A percentile compares a stretch with the other conserved stretches of the same genome.
These are phyloP conservation scores for Euspilapteryx auroguttella DNA, from an alignment of 2,888 invertebrate species.

Conservation along the genomic window DNA sequence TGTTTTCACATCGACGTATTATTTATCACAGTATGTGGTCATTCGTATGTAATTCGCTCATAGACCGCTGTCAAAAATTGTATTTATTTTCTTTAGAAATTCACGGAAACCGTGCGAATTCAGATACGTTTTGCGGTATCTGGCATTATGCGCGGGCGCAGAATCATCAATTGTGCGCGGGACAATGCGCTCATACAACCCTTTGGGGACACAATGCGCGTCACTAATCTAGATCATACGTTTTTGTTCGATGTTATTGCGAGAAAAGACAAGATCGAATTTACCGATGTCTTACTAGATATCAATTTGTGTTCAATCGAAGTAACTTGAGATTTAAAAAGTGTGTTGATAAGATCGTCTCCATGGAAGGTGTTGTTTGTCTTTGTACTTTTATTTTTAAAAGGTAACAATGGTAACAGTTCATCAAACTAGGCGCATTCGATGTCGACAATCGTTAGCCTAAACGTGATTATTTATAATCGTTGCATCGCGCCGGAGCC, in stretches of 20 bases:
- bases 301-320: conserved; percentile 26
- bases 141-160: conserved; percentile 17
- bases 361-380: too few species aligned
- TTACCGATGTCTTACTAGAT: conserved; percentile 29
- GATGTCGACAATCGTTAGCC: conserved; percentile 43
- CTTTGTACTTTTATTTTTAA: neutral
- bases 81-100: conserved; percentile 30
- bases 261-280: conserved; percentile 14
- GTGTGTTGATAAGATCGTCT: too few species aligned
- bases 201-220: conserved; percentile 37
- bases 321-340: too few species aligned
- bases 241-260: neutral
- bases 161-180: conserved; percentile 13
- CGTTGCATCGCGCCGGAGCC: conserved; percentile 27
- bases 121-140: conserved; percentile 19
- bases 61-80: conserved; percentile 14
- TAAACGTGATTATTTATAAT: conserved; percentile 54
- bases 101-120: conserved; percentile 21
- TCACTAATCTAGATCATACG: conserved; percentile 39
- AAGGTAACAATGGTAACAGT: conserved; percentile 7
- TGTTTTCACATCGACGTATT: conserved; percentile 2
- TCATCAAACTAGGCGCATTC: conserved; percentile 7
- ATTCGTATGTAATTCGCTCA: neutral
- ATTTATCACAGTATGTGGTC: conserved; percentile 5
- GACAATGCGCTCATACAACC: conserved; percentile 26